Evolutionary conservation across 2,888 invertebrate species (phyloP).

Genomic region (Drosophila picticornis): DNA sequence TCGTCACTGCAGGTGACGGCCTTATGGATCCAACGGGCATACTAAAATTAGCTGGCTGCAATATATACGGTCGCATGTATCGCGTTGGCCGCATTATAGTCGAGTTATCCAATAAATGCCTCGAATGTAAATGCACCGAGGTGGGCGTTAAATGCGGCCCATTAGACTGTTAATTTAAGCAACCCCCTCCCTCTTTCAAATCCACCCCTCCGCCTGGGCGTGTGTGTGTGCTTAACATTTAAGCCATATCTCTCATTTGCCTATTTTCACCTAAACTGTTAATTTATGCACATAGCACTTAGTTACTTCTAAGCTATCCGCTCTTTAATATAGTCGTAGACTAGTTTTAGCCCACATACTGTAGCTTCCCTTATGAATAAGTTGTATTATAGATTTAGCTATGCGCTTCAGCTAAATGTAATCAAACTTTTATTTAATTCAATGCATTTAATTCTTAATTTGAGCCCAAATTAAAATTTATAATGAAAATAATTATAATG

Average conservation of each 20-base stretch:
- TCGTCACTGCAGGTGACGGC: slow-evolving; percentile 36
- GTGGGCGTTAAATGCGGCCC: slow-evolving; percentile 93
- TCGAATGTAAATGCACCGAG: slow-evolving; percentile 94
- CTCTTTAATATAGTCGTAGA: neutral
- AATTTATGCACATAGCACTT: slow-evolving; percentile 27
- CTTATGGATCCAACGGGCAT: slow-evolving; percentile 86
- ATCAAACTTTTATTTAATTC: slow-evolving; percentile 14
- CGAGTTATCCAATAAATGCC: slow-evolving; percentile 92
- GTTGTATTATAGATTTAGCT: slow-evolving; percentile 65
- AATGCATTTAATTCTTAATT: slow-evolving; percentile 42
- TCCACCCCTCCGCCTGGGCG: neutral
- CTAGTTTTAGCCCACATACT: slow-evolving; percentile 1
- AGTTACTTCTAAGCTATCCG: neutral
- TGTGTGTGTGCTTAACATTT: slow-evolving; percentile 19
- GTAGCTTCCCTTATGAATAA: slow-evolving; percentile 40
- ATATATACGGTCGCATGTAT: slow-evolving; percentile 96
- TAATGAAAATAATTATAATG: neutral
- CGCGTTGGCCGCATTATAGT: slow-evolving; percentile 92
- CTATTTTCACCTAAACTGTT: slow-evolving; percentile 8
- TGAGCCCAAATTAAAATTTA: slow-evolving; percentile 1
- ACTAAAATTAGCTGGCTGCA: slow-evolving; percentile 93
- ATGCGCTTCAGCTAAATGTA: neutral
- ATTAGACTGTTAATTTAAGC: slow-evolving; percentile 86
- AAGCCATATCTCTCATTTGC: slow-evolving; percentile 9
- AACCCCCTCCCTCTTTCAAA: slow-evolving; percentile 8